Conservation (phyloP, 2,113 vertebrate species). For the Coracopsis vasa region DNA sequence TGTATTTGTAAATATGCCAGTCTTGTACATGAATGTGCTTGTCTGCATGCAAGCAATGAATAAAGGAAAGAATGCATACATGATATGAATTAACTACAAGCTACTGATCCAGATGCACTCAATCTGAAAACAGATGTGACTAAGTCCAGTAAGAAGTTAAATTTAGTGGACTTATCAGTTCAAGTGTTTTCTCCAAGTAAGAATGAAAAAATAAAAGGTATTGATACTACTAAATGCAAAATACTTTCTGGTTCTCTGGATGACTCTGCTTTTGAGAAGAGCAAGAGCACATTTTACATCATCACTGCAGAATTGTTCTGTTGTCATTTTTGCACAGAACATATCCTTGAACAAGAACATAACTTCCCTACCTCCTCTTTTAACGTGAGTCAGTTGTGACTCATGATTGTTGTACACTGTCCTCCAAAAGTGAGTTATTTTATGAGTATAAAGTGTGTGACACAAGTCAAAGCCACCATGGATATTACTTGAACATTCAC, state of each 20-base stretch:
- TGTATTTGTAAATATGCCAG: background rate
- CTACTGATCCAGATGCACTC: background rate
- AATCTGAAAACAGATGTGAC: background rate
- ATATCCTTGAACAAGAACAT: background rate
- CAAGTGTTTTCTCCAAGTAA: background rate
- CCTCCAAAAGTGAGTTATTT: constrained; percentile 6
- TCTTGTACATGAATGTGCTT: background rate
- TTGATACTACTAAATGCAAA: background rate
- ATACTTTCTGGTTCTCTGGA: background rate
- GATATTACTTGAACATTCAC: background rate
- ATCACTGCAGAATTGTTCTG: background rate
- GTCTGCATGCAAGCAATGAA: background rate
- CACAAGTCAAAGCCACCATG: background rate
- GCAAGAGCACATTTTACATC: background rate
- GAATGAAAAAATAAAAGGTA: background rate
- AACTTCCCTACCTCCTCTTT: background rate
- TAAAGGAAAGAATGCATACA: background rate
- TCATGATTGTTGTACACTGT: constrained; percentile 2
- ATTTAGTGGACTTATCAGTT: background rate
- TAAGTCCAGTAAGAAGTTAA: background rate
- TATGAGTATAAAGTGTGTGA: background rate
- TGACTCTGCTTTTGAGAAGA: background rate
- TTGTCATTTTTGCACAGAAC: background rate
- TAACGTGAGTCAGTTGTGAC: constrained; percentile 36
- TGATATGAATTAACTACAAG: background rate